Percentiles rank a stretch among this genome's conserved stretches.
phyloP scores from a whole-genome alignment of 1,140 invertebrate species.

The Papilio glaucus region DNA sequence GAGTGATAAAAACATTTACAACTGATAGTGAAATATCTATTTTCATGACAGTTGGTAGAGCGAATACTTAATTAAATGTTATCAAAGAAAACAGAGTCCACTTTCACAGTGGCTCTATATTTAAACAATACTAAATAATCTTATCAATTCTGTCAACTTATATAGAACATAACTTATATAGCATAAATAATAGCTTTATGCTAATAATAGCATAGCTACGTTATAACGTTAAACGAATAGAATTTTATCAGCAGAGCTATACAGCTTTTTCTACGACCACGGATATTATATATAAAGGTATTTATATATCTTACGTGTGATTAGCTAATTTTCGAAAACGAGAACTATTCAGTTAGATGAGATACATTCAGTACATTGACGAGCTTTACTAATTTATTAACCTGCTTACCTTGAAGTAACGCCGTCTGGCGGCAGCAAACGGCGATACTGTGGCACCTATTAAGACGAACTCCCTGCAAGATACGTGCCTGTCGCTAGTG shows the following conservation, averaged over 20 bases:
- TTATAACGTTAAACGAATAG: not conserved
- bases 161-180: no score
- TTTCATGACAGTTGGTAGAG: not conserved
- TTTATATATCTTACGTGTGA: no score
- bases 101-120: conserved; percentile 3
- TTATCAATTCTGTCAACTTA: conserved; percentile 19
- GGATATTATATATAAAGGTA: no score
- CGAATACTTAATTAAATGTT: conserved; percentile 1
- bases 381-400: no score
- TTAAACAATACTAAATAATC: conserved; percentile 16
- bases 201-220: not conserved
- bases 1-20: not conserved
- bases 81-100: conserved; percentile 15
- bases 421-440: no score
- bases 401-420: no score
- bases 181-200: conserved; percentile 14
- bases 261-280: not conserved
- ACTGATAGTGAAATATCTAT: not conserved
- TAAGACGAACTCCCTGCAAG: no score
- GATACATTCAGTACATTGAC: no score
- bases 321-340: no score
- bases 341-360: no score
- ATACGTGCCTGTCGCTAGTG: no score
- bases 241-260: not conserved
- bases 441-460: no score